These are phyloP conservation scores for Ceratotherium simum DNA, from an alignment of 2,113 vertebrate species.

Conservation along the genomic window DNA sequence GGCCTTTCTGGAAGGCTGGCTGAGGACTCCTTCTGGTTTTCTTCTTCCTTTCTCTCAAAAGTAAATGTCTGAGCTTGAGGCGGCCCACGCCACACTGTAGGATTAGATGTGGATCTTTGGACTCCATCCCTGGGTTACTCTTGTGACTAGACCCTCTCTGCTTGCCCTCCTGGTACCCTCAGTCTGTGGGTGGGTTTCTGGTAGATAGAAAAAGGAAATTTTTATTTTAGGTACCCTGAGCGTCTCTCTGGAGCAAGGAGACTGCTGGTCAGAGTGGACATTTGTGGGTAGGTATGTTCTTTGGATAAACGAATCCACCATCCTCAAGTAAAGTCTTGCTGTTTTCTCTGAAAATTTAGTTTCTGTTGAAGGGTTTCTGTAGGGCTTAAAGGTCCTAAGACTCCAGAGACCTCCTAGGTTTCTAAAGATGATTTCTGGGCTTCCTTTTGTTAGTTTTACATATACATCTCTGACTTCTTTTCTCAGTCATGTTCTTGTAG, in stretches of 20 bases:
- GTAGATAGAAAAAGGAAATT: background rate
- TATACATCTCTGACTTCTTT: background rate
- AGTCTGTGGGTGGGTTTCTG: background rate
- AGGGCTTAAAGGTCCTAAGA: background rate
- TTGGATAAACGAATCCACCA: background rate
- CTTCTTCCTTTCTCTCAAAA: background rate
- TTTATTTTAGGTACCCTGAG: background rate
- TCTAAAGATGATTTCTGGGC: background rate
- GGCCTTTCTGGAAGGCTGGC: background rate
- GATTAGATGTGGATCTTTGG: background rate
- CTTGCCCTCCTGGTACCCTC: background rate
- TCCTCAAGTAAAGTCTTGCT: background rate
- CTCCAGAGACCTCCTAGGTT: background rate
- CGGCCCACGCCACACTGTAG: fast-evolving
- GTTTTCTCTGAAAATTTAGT: background rate
- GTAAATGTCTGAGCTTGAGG: background rate
- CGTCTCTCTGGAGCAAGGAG: background rate
- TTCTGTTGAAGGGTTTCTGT: background rate
- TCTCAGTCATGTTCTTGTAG: background rate
- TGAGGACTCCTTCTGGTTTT: background rate
- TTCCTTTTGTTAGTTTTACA: background rate
- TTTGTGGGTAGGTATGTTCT: background rate
- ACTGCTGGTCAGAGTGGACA: background rate
- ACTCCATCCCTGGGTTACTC: background rate
- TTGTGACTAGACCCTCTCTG: too few relatives aligned